Evolutionary conservation across 1,140 invertebrate species (phyloP), one percentile per base, ranked within the genome.

Genomic region (Conopomorpha cramerella): DNA sequence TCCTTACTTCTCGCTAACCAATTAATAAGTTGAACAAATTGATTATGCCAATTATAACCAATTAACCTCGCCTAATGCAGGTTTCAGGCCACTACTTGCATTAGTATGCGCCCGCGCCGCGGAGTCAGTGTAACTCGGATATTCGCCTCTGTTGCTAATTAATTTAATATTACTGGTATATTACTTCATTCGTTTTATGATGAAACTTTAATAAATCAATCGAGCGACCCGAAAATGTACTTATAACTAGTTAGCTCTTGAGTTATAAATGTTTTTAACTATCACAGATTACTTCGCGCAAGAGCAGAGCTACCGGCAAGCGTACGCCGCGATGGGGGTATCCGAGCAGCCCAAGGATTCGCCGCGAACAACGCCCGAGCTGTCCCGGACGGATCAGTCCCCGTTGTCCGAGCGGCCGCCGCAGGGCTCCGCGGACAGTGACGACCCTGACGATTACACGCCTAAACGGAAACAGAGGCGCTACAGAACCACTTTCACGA

Each of bases 401-500:
- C 55, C 68, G 11, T 36, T 51, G 42, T 73, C 51, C 38, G 73
- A 76, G 74, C 56, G 71, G 59, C 77, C 59, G 55, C 72, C 67
- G 57, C 65, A 81, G 60, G 79, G 85, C 55, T 80, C 81, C 2
- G 81, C 80, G 16, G 85, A 85, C 48, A 82, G 82, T 18, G 88
- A 88, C 43, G 89, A 88, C 47, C 89, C 92, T 34, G 84, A 86
- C 1, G 91, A 93, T 36, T 92, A 90, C 56, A 80, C 87, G 0
- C 92, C 92, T 0, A 96, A 95, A 64, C 80, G 93, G 44, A 97
- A 96, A 59, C 94, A 96, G 56, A 80, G 94, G 2, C 74, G 94
- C 26, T 96, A 96, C 65, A 81, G 95, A 36, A 96, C 95, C 1
- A 96, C 95, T 23, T 96, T 96, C 73, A 96, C 93, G 4, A 94